Evolutionary conservation across 2,113 vertebrate species (phyloP).

Genomic region (Anser brachyrhynchus): DNA sequence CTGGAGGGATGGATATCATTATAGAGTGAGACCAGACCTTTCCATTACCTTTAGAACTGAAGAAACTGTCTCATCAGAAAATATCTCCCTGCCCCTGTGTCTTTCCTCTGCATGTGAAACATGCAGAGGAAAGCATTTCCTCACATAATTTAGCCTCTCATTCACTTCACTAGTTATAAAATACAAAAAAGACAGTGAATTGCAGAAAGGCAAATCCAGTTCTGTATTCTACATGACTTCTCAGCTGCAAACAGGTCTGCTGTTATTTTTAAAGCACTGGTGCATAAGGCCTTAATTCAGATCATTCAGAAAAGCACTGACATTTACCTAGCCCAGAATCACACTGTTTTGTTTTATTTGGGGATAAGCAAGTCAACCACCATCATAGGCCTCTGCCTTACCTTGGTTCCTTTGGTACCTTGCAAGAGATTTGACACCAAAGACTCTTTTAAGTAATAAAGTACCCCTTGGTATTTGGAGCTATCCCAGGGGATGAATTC

Average conservation of each 20-base stretch:
- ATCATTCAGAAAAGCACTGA: neutral
- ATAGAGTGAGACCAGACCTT: neutral
- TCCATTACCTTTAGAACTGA: neutral
- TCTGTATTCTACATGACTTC: conserved; percentile 2
- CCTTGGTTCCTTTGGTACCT: neutral
- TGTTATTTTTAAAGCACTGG: neutral
- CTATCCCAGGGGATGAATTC: neutral
- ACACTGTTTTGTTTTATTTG: neutral
- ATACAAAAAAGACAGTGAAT: neutral
- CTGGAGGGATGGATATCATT: neutral
- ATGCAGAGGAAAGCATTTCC: neutral
- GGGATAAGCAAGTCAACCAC: neutral
- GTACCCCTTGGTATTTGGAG: neutral
- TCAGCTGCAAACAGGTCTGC: neutral
- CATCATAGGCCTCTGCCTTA: neutral
- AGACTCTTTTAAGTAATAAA: neutral
- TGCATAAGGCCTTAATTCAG: neutral
- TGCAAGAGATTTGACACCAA: neutral
- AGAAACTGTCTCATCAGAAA: neutral
- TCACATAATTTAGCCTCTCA: neutral
- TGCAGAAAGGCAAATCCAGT: neutral
- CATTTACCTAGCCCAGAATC: neutral
- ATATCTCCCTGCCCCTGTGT: neutral
- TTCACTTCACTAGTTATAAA: neutral
- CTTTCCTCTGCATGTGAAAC: neutral